Conservation (phyloP, 1,140 invertebrate species). For the Solenopsis invicta region DNA sequence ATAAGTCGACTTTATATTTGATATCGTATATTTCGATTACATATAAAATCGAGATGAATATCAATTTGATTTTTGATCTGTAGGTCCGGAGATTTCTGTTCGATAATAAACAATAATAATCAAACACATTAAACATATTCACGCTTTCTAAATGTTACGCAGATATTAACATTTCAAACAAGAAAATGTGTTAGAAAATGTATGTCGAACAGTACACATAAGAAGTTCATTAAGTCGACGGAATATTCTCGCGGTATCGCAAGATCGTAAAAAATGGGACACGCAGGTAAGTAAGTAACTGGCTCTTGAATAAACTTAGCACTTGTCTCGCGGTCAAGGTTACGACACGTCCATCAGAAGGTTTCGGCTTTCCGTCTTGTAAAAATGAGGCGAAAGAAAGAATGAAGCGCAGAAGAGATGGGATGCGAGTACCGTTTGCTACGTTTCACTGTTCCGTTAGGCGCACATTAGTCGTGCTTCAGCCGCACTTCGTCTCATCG, state of each 20-base stretch:
- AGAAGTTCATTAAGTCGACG: not conserved
- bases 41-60: not conserved
- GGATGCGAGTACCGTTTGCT: slow-evolving; percentile 72
- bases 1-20: not conserved
- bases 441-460: slow-evolving; percentile 72
- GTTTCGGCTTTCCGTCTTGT: slow-evolving; percentile 6
- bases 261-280: slow-evolving; percentile 8
- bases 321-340: slow-evolving; percentile 62
- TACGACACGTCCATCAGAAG: slow-evolving; percentile 2
- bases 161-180: not conserved
- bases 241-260: not conserved
- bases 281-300: slow-evolving; percentile 40
- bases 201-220: not conserved
- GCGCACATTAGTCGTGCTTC: slow-evolving; percentile 58
- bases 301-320: not conserved
- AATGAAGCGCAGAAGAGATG: slow-evolving; percentile 36
- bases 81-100: not conserved
- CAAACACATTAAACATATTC: not conserved
- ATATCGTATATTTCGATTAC: not conserved
- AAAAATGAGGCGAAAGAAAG: slow-evolving; percentile 44
- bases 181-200: not conserved
- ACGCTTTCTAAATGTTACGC: not conserved
- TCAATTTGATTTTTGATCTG: not conserved
- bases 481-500: slow-evolving; percentile 54
- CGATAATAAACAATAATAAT: not conserved